Evolutionary conservation across 2,888 invertebrate genomes (phyloP), one percentile per base, ranked within the genome.

Genomic region (Agriotes lineatus): DNA sequence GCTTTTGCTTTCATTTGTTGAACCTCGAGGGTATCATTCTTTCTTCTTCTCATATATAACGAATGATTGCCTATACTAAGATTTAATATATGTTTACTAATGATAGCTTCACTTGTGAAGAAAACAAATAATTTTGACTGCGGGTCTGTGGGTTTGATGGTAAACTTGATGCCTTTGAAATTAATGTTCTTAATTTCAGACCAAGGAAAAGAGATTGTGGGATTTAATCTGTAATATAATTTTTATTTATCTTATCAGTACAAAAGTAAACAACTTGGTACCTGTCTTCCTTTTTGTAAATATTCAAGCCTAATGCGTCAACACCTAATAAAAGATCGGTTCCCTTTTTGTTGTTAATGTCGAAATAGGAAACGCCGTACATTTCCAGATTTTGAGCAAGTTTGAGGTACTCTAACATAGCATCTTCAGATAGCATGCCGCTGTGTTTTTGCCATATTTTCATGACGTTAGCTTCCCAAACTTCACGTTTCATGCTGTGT

Each of bases 1-100:
- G 98, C 98, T 87, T 98, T 98, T 76, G 97, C 97, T 88, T 98
- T 99, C 99, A 99, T 98, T 86, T 98, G 98, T 85, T 97, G 96
- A 69, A 99, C 96, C 87, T 99, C 99, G 81, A 99, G 97, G 75
- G 97, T 96, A 86, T 99, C 99, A 19, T 98, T 97, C 86, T 99
- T 98, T 82, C 99, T 92, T 75, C 99, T 89, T 71, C 97, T 91
- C 95, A 99, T 97, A 86, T 99, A 99, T 77, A 99, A 87, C 85
- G 98, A 97, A 87, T 99, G 99, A 87, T 99, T 99, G 78, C 99
- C 99, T 96, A 99, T 98, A 83, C 99, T 99, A 72, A 99, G 89
- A 73, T 97, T 97, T 76, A 99, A 87, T 84, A 99, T 99, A 77
- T 97, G 91, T 86, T 99, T 99, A 88, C 99, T 99, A 82, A 96